Evolutionary conservation across 1,140 invertebrate genomes (phyloP).

Genomic region (Lordiphosa stackelbergi): DNA sequence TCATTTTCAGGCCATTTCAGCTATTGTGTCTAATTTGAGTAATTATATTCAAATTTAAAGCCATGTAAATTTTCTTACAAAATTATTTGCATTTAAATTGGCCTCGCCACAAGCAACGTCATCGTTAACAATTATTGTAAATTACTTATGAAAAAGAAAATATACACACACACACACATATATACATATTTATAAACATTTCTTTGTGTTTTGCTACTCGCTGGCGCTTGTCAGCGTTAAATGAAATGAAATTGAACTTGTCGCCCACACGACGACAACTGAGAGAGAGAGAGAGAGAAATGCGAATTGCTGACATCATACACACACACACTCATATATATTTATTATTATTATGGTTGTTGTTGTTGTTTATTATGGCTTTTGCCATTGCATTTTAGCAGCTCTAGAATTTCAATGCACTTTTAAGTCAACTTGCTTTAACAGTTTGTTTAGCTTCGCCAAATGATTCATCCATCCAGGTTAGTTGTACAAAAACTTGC

Average conservation of each 20-base stretch:
- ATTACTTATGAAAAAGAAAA: constrained; percentile 51
- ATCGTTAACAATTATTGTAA: constrained; percentile 68
- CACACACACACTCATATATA: constrained; percentile 44
- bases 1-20: constrained; percentile 43
- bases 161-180: not conserved
- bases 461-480: constrained; percentile 27
- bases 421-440: constrained; percentile 62
- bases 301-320: constrained; percentile 57
- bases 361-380: constrained; percentile 29
- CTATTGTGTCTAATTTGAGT: constrained; percentile 56
- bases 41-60: constrained; percentile 74
- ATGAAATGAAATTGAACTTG: constrained; percentile 63
- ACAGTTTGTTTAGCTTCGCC: constrained; percentile 39
- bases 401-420: constrained; percentile 51
- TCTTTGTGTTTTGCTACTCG: constrained; percentile 6
- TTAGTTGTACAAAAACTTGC: constrained; percentile 3
- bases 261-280: constrained; percentile 49
- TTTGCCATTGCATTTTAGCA: constrained; percentile 36
- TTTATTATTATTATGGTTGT: constrained; percentile 16
- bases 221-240: constrained; percentile 26
- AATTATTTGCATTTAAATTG: constrained; percentile 74
- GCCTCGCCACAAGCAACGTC: constrained; percentile 23
- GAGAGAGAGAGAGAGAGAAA: too few relatives aligned
- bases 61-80: constrained; percentile 64
- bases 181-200: constrained; percentile 4